These are phyloP conservation scores for Apamea epomidion DNA, from an alignment of 2,888 invertebrate species.

Conservation along the genomic window DNA sequence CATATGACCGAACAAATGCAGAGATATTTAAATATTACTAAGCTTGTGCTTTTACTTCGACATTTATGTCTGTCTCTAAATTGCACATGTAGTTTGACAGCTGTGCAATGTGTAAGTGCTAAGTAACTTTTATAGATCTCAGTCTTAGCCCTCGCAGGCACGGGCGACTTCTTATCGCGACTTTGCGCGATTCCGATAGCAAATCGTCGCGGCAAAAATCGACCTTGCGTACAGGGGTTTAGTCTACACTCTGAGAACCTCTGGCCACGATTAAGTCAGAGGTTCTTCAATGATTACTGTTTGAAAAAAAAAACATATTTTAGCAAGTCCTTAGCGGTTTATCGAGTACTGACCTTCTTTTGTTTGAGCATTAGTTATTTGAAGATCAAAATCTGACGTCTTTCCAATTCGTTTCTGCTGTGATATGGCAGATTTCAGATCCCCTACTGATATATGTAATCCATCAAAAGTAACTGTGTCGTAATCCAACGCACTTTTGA, in stretches of 20 bases:
- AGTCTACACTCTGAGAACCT: not conserved
- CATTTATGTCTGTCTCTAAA: not conserved
- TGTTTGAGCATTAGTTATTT: conserved; percentile 99
- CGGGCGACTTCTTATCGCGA: not conserved
- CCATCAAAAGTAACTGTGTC: conserved; percentile 99
- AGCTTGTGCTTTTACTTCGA: not conserved
- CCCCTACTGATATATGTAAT: conserved; percentile 98
- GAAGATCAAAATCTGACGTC: conserved; percentile 98
- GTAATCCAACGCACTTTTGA: conserved; percentile 98
- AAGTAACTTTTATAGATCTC: not conserved
- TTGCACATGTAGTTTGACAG: not conserved
- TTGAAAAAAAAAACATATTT: not conserved
- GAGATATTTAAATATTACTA: not conserved
- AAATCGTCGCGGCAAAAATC: not conserved
- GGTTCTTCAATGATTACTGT: not conserved
- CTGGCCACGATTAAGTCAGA: not conserved
- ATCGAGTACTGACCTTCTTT: conserved; percentile 94
- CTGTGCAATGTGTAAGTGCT: not conserved
- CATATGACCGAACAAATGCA: not conserved
- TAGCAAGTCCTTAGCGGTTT: not conserved
- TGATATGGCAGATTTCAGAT: conserved; percentile 98
- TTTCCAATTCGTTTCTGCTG: conserved; percentile 98
- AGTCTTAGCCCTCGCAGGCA: not conserved
- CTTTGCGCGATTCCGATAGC: not conserved
- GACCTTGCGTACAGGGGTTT: too few species aligned